Evolutionary conservation across 2,888 invertebrate genomes (phyloP).

Genomic region (Lobophora halterata): DNA sequence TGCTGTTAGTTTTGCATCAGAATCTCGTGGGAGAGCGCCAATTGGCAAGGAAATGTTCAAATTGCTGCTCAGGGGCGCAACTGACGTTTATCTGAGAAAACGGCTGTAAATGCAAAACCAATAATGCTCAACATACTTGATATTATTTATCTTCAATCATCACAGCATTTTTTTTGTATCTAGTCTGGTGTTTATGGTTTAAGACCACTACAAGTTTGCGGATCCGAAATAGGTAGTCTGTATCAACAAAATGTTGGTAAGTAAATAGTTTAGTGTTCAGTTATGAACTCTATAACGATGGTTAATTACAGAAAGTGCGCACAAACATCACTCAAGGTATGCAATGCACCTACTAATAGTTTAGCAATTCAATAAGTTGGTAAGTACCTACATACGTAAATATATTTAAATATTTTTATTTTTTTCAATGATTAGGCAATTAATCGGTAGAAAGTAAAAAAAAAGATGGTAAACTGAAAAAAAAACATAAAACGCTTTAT

Average conservation of each 20-base stretch:
- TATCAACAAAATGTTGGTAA: slow-evolving; percentile 3
- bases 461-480: no score
- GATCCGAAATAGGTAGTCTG: no score
- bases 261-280: slow-evolving; percentile 20
- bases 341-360: no score
- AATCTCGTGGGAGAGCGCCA: slow-evolving; percentile 56
- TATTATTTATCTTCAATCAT: background rate
- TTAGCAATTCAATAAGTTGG: no score
- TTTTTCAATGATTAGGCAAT: no score
- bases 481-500: no score
- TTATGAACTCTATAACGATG: slow-evolving; percentile 9
- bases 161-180: no score
- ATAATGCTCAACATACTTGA: slow-evolving; percentile 18
- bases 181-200: no score
- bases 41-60: slow-evolving; percentile 66
- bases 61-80: slow-evolving; percentile 58
- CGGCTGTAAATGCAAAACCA: slow-evolving; percentile 41
- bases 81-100: slow-evolving; percentile 40
- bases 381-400: no score
- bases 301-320: slow-evolving; percentile 4
- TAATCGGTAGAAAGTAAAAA: no score
- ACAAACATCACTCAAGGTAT: slow-evolving; percentile 7
- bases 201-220: no score
- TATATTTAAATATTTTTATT: no score
- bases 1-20: slow-evolving; percentile 85